These are phyloP conservation scores for Melanotaenia boesemani DNA, from an alignment of 2,797 vertebrate species.

Conservation along the genomic window DNA sequence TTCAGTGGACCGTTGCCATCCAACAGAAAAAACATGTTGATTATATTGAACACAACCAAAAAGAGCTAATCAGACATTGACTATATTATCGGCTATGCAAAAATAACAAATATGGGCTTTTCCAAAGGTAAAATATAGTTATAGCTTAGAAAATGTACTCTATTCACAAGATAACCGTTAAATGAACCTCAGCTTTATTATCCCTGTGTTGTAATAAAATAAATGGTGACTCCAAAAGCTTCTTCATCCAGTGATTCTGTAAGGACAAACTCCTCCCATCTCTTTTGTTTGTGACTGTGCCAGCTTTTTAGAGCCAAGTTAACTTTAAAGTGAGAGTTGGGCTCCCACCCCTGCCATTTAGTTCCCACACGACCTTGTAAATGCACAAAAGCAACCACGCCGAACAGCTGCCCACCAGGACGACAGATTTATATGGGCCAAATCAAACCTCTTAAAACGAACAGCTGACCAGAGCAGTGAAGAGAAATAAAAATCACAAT, in stretches of 20 bases:
- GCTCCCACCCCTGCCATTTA: slow-evolving; percentile 72
- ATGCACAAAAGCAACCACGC: slow-evolving; percentile 55
- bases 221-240: slow-evolving; percentile 60
- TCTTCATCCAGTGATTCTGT: slow-evolving; percentile 50
- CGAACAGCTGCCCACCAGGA: slow-evolving; percentile 67
- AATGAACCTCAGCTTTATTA: slow-evolving; percentile 37
- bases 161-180: not conserved
- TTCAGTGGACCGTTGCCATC: slow-evolving; percentile 62
- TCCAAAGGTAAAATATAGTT: slow-evolving; percentile 20
- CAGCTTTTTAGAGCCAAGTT: slow-evolving; percentile 65
- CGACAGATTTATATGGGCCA: slow-evolving; percentile 65
- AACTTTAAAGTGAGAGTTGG: slow-evolving; percentile 52
- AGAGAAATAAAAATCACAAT: slow-evolving; percentile 75
- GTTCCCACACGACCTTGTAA: slow-evolving; percentile 72
- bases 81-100: slow-evolving; percentile 23
- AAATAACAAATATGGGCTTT: slow-evolving; percentile 8
- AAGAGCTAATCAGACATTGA: slow-evolving; percentile 40
- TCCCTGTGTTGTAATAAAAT: slow-evolving; percentile 50
- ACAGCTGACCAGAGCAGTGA: slow-evolving; percentile 71
- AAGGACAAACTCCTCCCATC: slow-evolving; percentile 67
- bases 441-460: slow-evolving; percentile 73
- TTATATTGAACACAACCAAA: slow-evolving; percentile 55
- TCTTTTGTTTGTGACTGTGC: slow-evolving; percentile 62
- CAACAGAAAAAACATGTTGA: slow-evolving; percentile 72
- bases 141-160: slow-evolving; percentile 3